Evolutionary conservation across 2,113 vertebrate genomes (phyloP), one percentile per base, ranked within the genome.

Genomic region (Addax nasomaculatus): DNA sequence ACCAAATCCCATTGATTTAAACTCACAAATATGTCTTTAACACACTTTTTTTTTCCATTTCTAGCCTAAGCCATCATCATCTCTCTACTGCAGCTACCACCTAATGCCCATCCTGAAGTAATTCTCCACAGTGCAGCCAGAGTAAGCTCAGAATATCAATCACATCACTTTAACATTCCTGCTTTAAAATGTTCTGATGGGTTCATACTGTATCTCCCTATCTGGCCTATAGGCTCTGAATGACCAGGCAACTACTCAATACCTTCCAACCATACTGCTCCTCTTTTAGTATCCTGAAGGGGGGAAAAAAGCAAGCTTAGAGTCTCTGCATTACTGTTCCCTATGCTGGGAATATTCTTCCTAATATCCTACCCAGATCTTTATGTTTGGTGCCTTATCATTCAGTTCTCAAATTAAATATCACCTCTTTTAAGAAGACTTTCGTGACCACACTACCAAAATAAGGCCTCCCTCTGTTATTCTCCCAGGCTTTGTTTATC

Each of bases 141-240:
- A 87, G 33, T 58, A 88, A 88, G n/a, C 43, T 94, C 70, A 87
- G 86, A 93, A 89, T 85, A 60, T 36, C 45, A 95, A 95, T 36
- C 51, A 2, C 16, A 87, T 88, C 49, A 90, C 21, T 36, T 78
- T 12, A 91, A 39, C 78, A 30, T n/a, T 79, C 49, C 57, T 62
- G 21, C 36, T 60, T 95, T 89, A 53, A 84, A 70, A 70, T 39
- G 6, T 47, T 88, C 90, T 60, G 16, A 73, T 55, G 19, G 45
- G 21, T 83, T 53, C 43, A 57, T 5, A 85, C 16, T 27, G 3
- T 85, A 53, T 47, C 36, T 80, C 64, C 43, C 73, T 84, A 79
- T 13, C 30, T 49, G 58, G 53, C 30, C 67, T 19, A 53, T 3
- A 36, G 23, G 55, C 47, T 14, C 51, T 55, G 51, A 51, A 39